Base-by-base conservation (phyloP, 1,140 invertebrate species). In the Agrypnia vestita region DNA sequence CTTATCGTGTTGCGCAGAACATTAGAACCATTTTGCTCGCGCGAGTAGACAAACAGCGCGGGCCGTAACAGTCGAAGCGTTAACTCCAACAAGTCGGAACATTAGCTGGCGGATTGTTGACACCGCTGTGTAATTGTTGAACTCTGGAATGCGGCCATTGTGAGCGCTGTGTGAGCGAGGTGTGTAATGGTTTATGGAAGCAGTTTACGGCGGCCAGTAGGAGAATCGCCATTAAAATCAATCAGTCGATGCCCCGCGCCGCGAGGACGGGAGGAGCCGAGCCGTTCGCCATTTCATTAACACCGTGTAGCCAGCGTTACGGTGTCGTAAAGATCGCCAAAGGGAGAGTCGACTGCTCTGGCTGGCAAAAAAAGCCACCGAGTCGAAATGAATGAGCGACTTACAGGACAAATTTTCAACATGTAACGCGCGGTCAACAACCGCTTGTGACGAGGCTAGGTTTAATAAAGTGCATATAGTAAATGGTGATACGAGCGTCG, bases 161-260 rank as follows among this genome's bases (percentile, higher is more conserved):
- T 59, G n/a, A 21, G 25, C 35, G 1, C 8, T 43, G 19, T 64
- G 12, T 25, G 7, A 43, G 25, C 25, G 61, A 43, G 61, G 19
- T 64, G 19, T 9, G 12, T 64, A 64, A 64, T 64, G 35, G 61
- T 64, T 64, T 44, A 64, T 64, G 61, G 61, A 64, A 64, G 61
- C 35, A 25, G 61, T 64, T 64, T 25, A 64, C 19, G 13, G 61
- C 19, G 35, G 61, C 13, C 21, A 35, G 61, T 25, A 25, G 59
- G 61, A 64, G 35, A 64, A 25, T n/a, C 61, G 61, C 61, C 61
- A 64, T 64, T 64, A 64, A 64, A 64, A 64, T 64, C 61, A 64
- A 64, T 64, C 61, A 64, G 61, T 35, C 21, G 21, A 64, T 64
- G 13, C 53, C 55, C 15, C 15, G 55, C 21, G 55, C 21, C 15